phyloP scores from a whole-genome alignment of 1,140 invertebrate genomes.

The Lerema accius region DNA sequence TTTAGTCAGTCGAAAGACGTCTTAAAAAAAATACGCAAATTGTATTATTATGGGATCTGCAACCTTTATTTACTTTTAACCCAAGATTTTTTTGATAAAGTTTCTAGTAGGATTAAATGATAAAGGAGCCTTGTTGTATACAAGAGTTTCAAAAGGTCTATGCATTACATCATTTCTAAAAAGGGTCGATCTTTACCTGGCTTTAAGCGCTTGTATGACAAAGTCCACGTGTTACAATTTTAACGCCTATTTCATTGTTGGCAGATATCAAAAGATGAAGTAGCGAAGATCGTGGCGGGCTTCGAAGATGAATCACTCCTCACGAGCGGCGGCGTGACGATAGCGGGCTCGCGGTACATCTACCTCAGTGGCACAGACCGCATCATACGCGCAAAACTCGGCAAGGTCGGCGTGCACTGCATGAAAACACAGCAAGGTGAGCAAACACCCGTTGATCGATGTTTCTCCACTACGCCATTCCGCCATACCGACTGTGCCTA shows the following conservation, averaged over 20 bases:
- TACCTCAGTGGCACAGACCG: constrained; percentile 95
- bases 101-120: too few species aligned
- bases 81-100: too few species aligned
- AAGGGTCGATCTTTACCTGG: too few species aligned
- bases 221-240: not conserved
- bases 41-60: too few species aligned
- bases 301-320: constrained; percentile 93
- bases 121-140: too few species aligned
- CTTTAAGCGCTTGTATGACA: not conserved
- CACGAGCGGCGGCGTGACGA: constrained; percentile 93
- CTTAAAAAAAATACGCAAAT: too few species aligned
- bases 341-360: constrained; percentile 95
- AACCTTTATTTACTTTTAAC: too few species aligned
- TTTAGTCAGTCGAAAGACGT: too few species aligned
- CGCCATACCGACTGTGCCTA: not conserved
- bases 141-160: too few species aligned
- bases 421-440: constrained; percentile 96
- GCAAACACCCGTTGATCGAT: constrained; percentile 39
- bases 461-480: too few species aligned
- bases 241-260: constrained; percentile 58
- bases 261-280: constrained; percentile 94
- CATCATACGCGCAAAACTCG: constrained; percentile 95
- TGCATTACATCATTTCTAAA: too few species aligned
- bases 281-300: constrained; percentile 92
- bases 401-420: constrained; percentile 95